Percentiles rank a stretch among this genome's conserved stretches.
These are phyloP conservation scores for Aegotheles bennettii DNA, from an alignment of 2,113 vertebrate genomes.

Conservation along the genomic window DNA sequence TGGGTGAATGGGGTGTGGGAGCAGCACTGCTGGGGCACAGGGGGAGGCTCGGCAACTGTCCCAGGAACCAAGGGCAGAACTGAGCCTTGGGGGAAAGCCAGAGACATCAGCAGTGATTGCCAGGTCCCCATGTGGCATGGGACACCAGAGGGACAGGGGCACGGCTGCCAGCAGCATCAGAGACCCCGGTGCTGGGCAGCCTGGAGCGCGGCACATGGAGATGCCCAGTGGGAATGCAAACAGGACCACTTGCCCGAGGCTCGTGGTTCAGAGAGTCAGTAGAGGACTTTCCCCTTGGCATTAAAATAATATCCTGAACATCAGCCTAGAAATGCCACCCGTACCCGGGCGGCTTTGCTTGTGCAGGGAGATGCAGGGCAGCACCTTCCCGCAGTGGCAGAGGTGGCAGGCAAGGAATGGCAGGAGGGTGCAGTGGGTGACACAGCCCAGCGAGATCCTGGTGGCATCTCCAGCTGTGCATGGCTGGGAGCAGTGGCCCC, in stretches of 20 bases:
- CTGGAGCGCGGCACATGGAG: fast-evolving
- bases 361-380: not conserved
- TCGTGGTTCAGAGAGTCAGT: not conserved
- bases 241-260: fast-evolving
- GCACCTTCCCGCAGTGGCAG: not conserved
- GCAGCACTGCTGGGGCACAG: not conserved
- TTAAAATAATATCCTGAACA: fast-evolving
- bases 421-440: not conserved
- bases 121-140: not conserved
- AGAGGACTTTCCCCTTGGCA: not conserved
- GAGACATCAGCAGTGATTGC: not conserved
- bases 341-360: not conserved
- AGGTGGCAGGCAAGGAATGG: not conserved
- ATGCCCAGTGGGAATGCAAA: not conserved
- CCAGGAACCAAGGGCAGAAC: not conserved
- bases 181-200: not conserved
- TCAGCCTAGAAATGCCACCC: not conserved
- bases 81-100: not conserved
- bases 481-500: not conserved
- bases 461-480: not conserved
- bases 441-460: not conserved
- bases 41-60: not conserved
- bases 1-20: fast-evolving
- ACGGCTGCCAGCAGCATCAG: not conserved
- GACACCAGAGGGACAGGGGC: not conserved